These are phyloP conservation scores for Solenopsis fugax DNA, from an alignment of 1,140 invertebrate species.

Conservation along the genomic window DNA sequence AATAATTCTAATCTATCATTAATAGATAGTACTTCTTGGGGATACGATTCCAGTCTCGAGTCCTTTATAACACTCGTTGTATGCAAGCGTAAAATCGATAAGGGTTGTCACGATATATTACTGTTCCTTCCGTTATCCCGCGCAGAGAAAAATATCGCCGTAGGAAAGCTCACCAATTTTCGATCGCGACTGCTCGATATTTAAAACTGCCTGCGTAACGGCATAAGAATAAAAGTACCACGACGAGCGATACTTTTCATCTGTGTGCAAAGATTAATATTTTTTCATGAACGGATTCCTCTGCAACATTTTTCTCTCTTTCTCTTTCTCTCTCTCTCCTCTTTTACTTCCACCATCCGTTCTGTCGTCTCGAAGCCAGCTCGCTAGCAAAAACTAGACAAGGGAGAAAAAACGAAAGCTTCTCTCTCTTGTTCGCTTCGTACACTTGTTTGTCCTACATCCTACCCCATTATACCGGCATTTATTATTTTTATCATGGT, in stretches of 20 bases:
- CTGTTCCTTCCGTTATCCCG: conserved; percentile 39
- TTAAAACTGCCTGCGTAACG: conserved; percentile 51
- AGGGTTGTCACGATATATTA: conserved; percentile 54
- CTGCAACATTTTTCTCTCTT: neutral
- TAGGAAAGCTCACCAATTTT: conserved; percentile 51
- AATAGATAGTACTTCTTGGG: neutral
- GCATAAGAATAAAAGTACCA: conserved; percentile 38
- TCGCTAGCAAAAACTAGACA: conserved; percentile 32
- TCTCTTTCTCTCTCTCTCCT: neutral
- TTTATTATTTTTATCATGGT: conserved; percentile 25
- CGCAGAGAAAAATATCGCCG: conserved; percentile 42
- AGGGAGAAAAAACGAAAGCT: neutral
- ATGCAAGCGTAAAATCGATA: conserved; percentile 58
- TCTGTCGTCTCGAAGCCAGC: conserved; percentile 10
- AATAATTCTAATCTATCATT: conserved; percentile 25
- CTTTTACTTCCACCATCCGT: no score
- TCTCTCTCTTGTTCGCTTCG: neutral
- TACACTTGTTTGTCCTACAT: neutral
- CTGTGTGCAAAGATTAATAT: conserved; percentile 45
- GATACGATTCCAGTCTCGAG: neutral
- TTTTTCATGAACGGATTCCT: conserved; percentile 36
- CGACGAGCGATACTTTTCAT: conserved; percentile 37
- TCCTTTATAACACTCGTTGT: conserved; percentile 20
- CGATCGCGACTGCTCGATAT: conserved; percentile 48
- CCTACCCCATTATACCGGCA: neutral